Conservation (phyloP, 1,140 invertebrate species). For the Zaprionus vittiger region DNA sequence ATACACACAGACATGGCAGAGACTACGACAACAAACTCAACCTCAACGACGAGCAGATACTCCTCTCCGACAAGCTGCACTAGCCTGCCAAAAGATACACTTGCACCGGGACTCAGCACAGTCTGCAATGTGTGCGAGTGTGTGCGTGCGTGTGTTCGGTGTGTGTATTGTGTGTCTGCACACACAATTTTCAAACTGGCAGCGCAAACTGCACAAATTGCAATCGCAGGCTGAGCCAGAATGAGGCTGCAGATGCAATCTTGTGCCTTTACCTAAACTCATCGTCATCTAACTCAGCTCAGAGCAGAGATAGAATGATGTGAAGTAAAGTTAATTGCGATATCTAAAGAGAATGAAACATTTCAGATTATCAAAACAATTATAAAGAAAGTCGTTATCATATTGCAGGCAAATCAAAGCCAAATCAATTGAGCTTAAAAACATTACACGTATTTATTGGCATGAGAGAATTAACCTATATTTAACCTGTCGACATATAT, state of each 20-base stretch:
- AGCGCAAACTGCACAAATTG: conserved; percentile 76
- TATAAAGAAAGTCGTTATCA: background rate
- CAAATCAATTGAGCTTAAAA: background rate
- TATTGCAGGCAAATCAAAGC: background rate
- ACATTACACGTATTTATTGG: background rate
- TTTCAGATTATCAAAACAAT: background rate
- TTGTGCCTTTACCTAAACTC: background rate
- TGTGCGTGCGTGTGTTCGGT: conserved; percentile 20
- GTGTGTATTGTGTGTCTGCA: conserved; percentile 26
- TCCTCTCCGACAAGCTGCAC: conserved; percentile 36
- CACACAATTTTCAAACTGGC: conserved; percentile 64
- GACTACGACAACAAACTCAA: conserved; percentile 31
- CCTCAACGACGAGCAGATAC: conserved; percentile 54
- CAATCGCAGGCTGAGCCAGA: conserved; percentile 69
- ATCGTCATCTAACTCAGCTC: background rate
- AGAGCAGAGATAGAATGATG: background rate
- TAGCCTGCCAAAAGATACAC: conserved; percentile 62
- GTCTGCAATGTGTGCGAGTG: conserved; percentile 4
- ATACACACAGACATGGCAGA: conserved; percentile 38
- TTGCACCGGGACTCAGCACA: conserved; percentile 42
- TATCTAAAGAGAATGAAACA: background rate
- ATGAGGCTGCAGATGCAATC: conserved; percentile 38
- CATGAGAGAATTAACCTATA: too few species aligned
- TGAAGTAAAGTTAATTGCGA: background rate
- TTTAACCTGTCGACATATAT: too few species aligned